Evolutionary conservation across 2,113 vertebrate genomes (phyloP).

Genomic region (Phylloscopus trochilus): DNA sequence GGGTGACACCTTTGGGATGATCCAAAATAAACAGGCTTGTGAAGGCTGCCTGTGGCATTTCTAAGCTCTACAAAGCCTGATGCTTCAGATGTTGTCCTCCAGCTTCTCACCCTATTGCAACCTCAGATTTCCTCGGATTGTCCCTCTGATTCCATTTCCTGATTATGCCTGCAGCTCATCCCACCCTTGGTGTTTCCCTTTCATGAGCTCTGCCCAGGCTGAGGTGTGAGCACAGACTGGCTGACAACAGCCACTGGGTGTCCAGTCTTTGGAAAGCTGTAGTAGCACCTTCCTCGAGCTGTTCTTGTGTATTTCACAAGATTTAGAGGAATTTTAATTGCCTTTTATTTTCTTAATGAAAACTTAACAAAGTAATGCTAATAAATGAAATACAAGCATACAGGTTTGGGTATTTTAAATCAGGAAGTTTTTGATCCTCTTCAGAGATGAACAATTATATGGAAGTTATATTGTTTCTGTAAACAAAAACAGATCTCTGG

Average conservation of each 20-base stretch:
- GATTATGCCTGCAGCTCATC: neutral
- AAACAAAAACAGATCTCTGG: neutral
- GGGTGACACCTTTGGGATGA: neutral
- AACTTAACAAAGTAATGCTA: accelerated
- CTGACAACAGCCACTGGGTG: neutral
- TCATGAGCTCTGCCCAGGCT: neutral
- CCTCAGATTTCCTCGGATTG: neutral
- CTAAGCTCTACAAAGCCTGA: neutral
- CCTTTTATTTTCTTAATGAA: neutral
- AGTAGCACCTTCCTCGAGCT: accelerated
- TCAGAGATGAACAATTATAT: neutral
- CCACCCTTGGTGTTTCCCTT: neutral
- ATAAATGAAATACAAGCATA: neutral
- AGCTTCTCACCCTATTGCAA: accelerated
- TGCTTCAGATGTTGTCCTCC: neutral
- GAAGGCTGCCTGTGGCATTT: neutral
- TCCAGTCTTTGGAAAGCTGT: neutral
- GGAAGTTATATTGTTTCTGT: neutral
- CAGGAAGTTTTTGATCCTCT: neutral
- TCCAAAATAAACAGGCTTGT: neutral
- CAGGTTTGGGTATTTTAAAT: neutral
- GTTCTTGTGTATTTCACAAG: neutral
- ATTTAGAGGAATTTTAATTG: neutral
- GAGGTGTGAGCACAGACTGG: neutral
- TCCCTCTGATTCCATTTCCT: neutral